These are phyloP conservation scores for Urocyon cinereoargenteus DNA, from an alignment of 2,797 vertebrate species.

Conservation along the genomic window DNA sequence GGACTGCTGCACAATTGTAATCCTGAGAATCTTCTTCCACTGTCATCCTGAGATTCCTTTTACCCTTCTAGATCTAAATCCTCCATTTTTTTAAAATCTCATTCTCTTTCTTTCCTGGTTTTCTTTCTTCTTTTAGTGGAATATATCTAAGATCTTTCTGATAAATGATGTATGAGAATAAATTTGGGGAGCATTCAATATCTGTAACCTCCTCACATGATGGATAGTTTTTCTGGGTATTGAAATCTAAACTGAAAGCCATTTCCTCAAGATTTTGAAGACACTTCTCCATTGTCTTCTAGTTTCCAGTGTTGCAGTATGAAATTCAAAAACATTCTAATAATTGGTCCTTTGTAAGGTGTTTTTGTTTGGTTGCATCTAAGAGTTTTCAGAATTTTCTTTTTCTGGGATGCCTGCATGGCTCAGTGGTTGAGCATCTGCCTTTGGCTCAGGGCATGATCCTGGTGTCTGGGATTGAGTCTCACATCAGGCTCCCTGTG, in stretches of 20 bases:
- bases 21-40: not conserved
- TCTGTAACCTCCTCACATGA: not conserved
- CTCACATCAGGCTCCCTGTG: no score
- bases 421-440: no score
- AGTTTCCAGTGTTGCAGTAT: not conserved
- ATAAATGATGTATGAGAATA: not conserved
- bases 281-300: not conserved
- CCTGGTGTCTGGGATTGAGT: no score
- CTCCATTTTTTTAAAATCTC: not conserved
- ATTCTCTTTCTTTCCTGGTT: not conserved
- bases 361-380: not conserved
- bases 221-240: conserved; percentile 28
- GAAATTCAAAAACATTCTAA: not conserved
- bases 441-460: no score
- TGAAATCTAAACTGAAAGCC: not conserved
- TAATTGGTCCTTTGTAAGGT: not conserved
- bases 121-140: conserved; percentile 21
- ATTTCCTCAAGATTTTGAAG: not conserved
- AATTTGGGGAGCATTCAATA: not conserved
- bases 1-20: not conserved
- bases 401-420: not conserved
- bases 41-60: not conserved
- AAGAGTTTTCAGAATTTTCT: not conserved
- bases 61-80: not conserved
- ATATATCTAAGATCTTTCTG: not conserved